phyloP scores from a whole-genome alignment of 1,140 invertebrate species.

The Panagrolaimus sp. region DNA sequence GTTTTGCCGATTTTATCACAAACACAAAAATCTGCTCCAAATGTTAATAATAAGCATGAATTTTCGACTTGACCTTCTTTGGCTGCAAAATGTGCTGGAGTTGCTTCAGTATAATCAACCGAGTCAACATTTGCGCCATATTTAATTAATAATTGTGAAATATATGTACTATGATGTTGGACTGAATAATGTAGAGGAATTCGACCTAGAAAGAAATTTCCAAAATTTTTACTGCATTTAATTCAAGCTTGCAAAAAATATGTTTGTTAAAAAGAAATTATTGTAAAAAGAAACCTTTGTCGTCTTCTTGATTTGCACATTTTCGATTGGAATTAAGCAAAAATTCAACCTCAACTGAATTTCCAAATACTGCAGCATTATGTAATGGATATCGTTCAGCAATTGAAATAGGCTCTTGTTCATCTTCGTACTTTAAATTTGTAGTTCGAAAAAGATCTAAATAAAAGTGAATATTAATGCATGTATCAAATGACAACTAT shows the following conservation, averaged over 20 bases:
- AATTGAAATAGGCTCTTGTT: conserved; percentile 10
- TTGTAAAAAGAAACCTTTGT: conserved; percentile 5
- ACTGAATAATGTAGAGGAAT: conserved; percentile 20
- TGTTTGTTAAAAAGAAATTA: too few relatives aligned
- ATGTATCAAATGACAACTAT: too few relatives aligned
- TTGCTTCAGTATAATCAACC: conserved; percentile 15
- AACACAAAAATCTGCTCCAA: conserved; percentile 19
- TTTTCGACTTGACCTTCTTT: conserved; percentile 20
- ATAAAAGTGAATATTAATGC: too few relatives aligned
- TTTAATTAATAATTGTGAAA: conserved; percentile 18
- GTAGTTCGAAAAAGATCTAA: not conserved
- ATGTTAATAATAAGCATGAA: not conserved
- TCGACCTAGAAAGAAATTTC: conserved; percentile 11
- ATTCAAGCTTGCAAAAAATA: not conserved
- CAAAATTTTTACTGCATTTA: not conserved
- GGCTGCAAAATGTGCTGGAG: conserved; percentile 20
- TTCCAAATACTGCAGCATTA: conserved; percentile 15
- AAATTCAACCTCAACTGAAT: conserved; percentile 6
- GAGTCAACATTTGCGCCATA: conserved; percentile 18
- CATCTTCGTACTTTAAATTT: not conserved
- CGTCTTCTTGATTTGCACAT: conserved; percentile 21
- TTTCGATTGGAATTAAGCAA: not conserved
- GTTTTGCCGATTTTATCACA: conserved; percentile 18
- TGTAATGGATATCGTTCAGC: conserved; percentile 16
- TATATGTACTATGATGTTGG: not conserved